Percentiles rank a stretch among this genome's conserved stretches.
Evolutionary conservation across 2,888 invertebrate species (phyloP).

Genomic region (Electrophaes corylata): DNA sequence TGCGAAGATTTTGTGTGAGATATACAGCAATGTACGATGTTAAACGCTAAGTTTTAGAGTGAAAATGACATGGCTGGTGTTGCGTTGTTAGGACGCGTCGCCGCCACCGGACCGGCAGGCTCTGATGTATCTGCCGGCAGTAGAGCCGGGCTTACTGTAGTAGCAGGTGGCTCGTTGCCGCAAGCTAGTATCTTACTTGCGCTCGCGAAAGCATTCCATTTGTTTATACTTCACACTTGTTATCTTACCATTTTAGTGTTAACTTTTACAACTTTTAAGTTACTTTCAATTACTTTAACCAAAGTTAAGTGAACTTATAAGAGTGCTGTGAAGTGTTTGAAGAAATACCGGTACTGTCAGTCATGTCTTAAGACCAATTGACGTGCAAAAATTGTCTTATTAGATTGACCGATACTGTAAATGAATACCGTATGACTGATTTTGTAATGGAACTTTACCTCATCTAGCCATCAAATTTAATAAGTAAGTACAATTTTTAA

Average conservation of each 20-base stretch:
- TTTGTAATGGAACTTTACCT: conserved; percentile 50
- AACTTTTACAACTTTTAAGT: conserved; percentile 41
- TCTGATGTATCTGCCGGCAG: conserved; percentile 61
- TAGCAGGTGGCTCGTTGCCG: conserved; percentile 75
- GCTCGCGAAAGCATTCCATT: conserved; percentile 71
- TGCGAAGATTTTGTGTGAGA: neutral
- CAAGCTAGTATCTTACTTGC: conserved; percentile 58
- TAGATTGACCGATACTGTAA: conserved; percentile 62
- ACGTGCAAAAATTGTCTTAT: conserved; percentile 71
- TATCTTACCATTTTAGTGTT: conserved; percentile 51
- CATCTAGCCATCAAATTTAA: conserved; percentile 44
- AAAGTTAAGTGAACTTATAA: conserved; percentile 47
- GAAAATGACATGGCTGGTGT: conserved; percentile 50
- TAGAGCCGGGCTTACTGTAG: conserved; percentile 73
- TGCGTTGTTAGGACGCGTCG: conserved; percentile 53
- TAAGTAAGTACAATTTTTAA: conserved; percentile 48
- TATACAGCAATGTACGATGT: conserved; percentile 39
- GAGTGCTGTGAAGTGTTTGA: conserved; percentile 76
- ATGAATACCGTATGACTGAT: conserved; percentile 61
- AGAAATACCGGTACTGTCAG: conserved; percentile 67
- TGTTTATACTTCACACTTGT: conserved; percentile 73
- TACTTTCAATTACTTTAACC: conserved; percentile 41
- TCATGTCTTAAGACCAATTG: conserved; percentile 74
- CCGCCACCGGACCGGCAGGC: conserved; percentile 51
- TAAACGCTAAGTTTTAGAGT: neutral